These are phyloP conservation scores for Zoanthus sociatus DNA, from an alignment of 92 coral and sea anemone genomes.

Conservation along the genomic window DNA sequence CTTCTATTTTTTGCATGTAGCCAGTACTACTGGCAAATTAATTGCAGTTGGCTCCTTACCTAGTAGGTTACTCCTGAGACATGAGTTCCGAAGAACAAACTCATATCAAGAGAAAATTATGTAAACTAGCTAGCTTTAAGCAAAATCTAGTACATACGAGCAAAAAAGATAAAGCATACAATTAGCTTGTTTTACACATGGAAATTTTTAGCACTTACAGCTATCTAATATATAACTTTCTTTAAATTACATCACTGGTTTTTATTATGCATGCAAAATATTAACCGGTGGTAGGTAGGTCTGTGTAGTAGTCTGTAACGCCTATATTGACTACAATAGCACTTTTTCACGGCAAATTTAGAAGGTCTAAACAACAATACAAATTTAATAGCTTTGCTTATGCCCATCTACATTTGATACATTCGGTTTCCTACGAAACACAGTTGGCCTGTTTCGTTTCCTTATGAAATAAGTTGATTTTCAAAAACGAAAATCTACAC, in stretches of 20 bases:
- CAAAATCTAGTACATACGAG: too few species aligned
- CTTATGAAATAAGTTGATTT: not conserved
- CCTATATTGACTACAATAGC: not conserved
- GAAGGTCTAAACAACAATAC: not conserved
- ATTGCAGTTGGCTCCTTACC: too few species aligned
- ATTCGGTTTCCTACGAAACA: not conserved
- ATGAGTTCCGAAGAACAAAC: too few species aligned
- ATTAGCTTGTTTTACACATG: too few species aligned
- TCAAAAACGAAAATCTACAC: not conserved
- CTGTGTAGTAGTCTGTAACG: not conserved
- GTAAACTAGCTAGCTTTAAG: too few species aligned
- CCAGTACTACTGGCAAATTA: not conserved
- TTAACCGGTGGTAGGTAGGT: not conserved
- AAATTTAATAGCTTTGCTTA: not conserved
- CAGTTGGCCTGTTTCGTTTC: not conserved
- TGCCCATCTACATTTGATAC: not conserved
- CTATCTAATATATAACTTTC: too few species aligned
- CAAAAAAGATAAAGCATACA: too few species aligned
- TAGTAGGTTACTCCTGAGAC: too few species aligned
- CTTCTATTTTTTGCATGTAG: not conserved
- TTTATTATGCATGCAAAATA: too few species aligned
- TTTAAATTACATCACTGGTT: too few species aligned
- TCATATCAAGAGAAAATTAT: too few species aligned
- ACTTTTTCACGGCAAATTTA: not conserved
- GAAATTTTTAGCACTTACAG: too few species aligned